A percentile compares a stretch with the other conserved stretches of the same genome.
Conservation (phyloP, 2,113 vertebrate genomes). For the Thymallus thymallus region DNA sequence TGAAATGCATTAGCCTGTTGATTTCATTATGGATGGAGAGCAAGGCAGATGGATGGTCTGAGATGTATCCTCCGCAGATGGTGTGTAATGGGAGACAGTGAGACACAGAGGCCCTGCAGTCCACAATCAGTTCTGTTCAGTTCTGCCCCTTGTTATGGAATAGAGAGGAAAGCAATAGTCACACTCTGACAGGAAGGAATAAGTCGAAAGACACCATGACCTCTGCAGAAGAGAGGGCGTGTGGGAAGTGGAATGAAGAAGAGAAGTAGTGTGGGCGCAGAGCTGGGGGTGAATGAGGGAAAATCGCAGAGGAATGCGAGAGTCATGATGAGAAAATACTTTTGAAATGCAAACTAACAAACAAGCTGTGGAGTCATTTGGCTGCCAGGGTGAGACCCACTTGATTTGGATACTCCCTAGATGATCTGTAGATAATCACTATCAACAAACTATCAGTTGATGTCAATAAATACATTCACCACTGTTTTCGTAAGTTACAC, state of each 20-base stretch:
- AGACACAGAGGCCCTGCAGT: not conserved
- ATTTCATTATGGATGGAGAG: not conserved
- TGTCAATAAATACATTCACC: too few species aligned
- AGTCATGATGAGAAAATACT: not conserved
- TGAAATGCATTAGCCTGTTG: not conserved
- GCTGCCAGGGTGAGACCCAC: too few species aligned
- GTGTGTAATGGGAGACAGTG: not conserved
- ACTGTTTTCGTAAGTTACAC: too few species aligned
- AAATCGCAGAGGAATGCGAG: conserved; percentile 7
- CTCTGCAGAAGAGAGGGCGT: not conserved
- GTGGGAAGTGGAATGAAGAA: not conserved
- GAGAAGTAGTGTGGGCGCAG: not conserved
- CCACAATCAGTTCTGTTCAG: not conserved
- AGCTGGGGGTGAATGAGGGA: not conserved
- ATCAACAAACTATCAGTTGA: too few species aligned
- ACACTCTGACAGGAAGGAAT: not conserved
- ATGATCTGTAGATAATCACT: too few species aligned
- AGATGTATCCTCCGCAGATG: not conserved
- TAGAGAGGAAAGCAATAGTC: not conserved
- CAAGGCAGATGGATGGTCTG: not conserved
- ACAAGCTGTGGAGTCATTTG: not conserved
- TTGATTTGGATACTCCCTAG: too few species aligned
- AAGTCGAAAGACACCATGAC: not conserved
- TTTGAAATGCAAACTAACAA: not conserved
- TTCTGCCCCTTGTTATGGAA: not conserved